These are phyloP conservation scores for Drosophila greeni DNA, from an alignment of 2,888 invertebrate genomes.

Conservation along the genomic window DNA sequence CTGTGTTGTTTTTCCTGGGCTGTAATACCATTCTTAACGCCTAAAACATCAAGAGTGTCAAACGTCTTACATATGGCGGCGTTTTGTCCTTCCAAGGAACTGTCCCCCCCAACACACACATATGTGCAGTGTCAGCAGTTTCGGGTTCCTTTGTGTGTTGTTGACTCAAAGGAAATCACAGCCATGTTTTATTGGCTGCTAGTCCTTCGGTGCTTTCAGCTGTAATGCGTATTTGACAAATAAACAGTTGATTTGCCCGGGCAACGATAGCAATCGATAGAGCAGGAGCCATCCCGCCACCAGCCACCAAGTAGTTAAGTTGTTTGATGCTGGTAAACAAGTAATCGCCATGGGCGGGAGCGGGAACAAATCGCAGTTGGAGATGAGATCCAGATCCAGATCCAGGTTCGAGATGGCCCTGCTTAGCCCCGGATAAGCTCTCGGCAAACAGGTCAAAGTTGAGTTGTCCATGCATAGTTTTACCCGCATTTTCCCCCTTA, in stretches of 20 bases:
- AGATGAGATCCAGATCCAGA: conserved; percentile 11
- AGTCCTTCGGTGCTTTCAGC: conserved; percentile 53
- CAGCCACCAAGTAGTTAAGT: conserved; percentile 65
- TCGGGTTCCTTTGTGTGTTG: conserved; percentile 28
- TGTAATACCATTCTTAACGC: conserved; percentile 54
- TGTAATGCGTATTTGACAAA: conserved; percentile 74
- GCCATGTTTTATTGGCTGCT: conserved; percentile 56
- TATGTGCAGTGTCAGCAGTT: conserved; percentile 69
- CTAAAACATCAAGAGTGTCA: conserved; percentile 67
- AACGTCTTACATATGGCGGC: conserved; percentile 52
- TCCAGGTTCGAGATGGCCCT: conserved; percentile 23
- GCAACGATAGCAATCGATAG: conserved; percentile 65
- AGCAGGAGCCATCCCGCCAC: conserved; percentile 16
- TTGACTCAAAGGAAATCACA: conserved; percentile 44
- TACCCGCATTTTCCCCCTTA: conserved; percentile 1
- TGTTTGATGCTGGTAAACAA: conserved; percentile 72
- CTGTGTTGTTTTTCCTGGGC: conserved; percentile 27
- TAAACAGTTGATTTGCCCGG: conserved; percentile 70
- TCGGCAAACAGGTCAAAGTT: conserved; percentile 45
- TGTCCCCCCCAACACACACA: conserved; percentile 30
- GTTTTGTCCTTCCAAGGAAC: conserved; percentile 47
- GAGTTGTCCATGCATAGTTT: conserved; percentile 43
- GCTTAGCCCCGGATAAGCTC: conserved; percentile 32
- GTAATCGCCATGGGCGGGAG: conserved; percentile 57
- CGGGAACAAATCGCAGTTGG: conserved; percentile 29